These are phyloP conservation scores for Rhegmatorhina hoffmannsi DNA, from an alignment of 2,113 vertebrate genomes.

Conservation along the genomic window DNA sequence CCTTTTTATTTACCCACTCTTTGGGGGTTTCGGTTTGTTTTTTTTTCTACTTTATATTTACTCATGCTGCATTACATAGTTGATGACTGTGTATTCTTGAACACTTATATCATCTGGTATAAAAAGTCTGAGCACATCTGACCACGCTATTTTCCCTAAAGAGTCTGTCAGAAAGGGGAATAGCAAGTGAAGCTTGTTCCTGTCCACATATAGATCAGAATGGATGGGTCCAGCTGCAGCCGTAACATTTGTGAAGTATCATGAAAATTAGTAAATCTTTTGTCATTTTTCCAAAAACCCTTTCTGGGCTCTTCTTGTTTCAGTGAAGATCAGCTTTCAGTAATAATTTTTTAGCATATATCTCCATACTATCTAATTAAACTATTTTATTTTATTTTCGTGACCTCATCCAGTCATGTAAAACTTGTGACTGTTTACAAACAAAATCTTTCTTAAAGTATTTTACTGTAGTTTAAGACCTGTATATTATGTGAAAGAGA, in stretches of 20 bases:
- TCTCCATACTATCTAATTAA: neutral
- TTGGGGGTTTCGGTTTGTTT: neutral
- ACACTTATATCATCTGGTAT: neutral
- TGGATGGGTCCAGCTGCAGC: neutral
- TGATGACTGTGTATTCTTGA: neutral
- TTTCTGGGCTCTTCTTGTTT: constrained; percentile 30
- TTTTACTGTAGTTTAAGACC: constrained; percentile 2
- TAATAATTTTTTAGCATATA: constrained; percentile 41
- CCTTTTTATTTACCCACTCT: too few species aligned
- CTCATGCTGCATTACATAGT: neutral
- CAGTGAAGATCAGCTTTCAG: constrained; percentile 43
- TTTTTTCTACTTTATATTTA: neutral
- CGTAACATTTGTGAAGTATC: constrained; percentile 13
- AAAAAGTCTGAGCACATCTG: neutral
- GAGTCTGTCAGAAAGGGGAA: neutral
- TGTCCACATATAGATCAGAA: neutral
- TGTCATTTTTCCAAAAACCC: constrained; percentile 47
- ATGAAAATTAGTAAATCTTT: constrained; percentile 46
- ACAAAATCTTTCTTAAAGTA: constrained; percentile 17
- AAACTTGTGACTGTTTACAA: constrained; percentile 56
- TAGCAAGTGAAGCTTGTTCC: neutral
- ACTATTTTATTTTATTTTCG: constrained; percentile 43
- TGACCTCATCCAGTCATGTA: constrained; percentile 47
- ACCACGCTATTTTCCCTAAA: neutral
- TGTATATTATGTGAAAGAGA: neutral